Base-by-base conservation (phyloP, 1,140 invertebrate genomes). In the Hetaerina americana region DNA sequence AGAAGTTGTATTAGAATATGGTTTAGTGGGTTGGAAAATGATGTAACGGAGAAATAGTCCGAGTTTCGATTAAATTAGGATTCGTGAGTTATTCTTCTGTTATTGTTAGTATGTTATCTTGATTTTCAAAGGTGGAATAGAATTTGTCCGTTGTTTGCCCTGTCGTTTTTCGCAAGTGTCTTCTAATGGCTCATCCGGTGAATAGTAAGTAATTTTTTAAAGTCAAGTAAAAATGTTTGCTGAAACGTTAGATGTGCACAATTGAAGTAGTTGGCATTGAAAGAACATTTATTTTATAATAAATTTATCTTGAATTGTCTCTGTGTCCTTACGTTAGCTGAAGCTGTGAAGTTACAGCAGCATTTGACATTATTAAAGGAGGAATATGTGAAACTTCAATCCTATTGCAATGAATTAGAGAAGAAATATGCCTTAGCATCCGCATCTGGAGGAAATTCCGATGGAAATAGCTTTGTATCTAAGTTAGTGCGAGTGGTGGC, bases 361-460 rank as follows among this genome's bases (percentile, higher is more conserved):
- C 94, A 97, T 79, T 83, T 98, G 74, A 81, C 87, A 57, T 82
- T 97, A 69, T 82, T 97, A 57, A 88, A 93, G 78, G 91, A 96
- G 76, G 93, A 97, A 79, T 97, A 97, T 82, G 88, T 93, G 0
- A 95, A 95, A 81, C 83, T 97, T 18, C 93, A 96, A 78, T 86
- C 86, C n/a, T 86, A 88, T 73, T 89, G 92, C 78, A 85, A 86
- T 5, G 92, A 95, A 75, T 78, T 96, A 5, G 92, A 97, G 79
- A 86, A 88, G 73, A 93, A 94, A 79, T 93, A 92, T 78, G 90
- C 91, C 69, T 83, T 90, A 28, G 82, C 85, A n/a, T 85, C 87
- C 71, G 88, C 90, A 15, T 84, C 87, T 1, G 82, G n/a, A n/a
- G n/a, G n/a, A n/a, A n/a, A n/a, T n/a, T 81, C 80, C 72, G 82